Conservation (phyloP, 2,113 vertebrate species). For the Procavia capensis region DNA sequence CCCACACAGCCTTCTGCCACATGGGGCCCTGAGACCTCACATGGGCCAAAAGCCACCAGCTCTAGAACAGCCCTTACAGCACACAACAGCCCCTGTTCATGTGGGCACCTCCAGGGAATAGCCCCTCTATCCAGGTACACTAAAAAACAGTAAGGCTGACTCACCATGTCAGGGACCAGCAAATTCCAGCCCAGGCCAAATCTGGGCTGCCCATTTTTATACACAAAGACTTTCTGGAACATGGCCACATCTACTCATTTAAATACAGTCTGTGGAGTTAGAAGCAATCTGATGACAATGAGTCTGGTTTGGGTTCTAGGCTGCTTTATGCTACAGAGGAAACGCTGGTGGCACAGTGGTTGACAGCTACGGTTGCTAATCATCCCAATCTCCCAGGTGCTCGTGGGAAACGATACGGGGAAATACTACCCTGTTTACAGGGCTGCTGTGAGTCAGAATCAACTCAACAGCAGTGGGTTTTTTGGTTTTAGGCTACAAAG, state of each 20-base stretch:
- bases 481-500: too few relatives aligned
- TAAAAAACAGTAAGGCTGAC: background rate
- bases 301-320: too few relatives aligned
- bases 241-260: background rate
- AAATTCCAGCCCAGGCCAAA: background rate
- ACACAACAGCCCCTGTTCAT: background rate
- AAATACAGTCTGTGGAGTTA: background rate
- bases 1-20: background rate
- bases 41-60: background rate
- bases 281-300: too few relatives aligned
- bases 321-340: background rate
- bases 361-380: too few relatives aligned
- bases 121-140: background rate
- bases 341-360: too few relatives aligned
- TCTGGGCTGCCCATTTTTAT: background rate
- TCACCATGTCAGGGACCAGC: background rate
- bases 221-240: background rate
- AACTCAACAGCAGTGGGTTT: too few relatives aligned
- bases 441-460: too few relatives aligned
- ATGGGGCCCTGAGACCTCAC: background rate
- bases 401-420: too few relatives aligned
- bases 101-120: background rate
- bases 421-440: too few relatives aligned
- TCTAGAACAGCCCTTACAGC: background rate
- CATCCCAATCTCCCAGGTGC: too few relatives aligned